Evolutionary conservation across 2,113 vertebrate genomes (phyloP), one percentile per base, ranked within the genome.

Genomic region (Galemys pyrenaicus): DNA sequence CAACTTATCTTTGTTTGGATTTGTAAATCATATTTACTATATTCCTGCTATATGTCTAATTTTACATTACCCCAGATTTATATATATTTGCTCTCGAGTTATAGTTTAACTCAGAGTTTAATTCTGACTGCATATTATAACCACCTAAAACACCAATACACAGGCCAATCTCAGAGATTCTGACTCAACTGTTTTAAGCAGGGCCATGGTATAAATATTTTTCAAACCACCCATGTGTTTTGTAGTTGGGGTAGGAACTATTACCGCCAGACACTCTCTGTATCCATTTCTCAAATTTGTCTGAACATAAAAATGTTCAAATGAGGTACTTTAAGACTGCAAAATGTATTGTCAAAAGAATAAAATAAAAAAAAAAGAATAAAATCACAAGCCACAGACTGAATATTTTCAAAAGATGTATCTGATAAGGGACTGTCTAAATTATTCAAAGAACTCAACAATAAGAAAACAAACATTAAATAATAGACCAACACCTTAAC

Each of bases 1-100:
- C 71, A 30, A 35, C 62, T 88, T 86, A 51, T 91, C 62, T 86
- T 85, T 79, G 13, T 79, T 85, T 86, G n/a, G 30, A 67, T 67
- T 71, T 83, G 13, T 24, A 82, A 46, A 64, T 91, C 54, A 81
- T 39, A 58, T 87, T 49, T 79, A 54, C 15, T 44, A 7, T 67
- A 32, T 68, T 26, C 13, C 58, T 58, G 11, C 12, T 64, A 74
- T 28, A 7, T 7, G 22, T 77, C 74, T 56, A n/a, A 46, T 54
- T 75, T 85, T 80, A 71, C 28, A 79, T 84, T 73, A 79, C 8
- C 26, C 10, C 4, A 37, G 24, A 22, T 30, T 71, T 70, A 44
- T 26, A 20, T 37, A 30, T 11, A 49, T 26, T 32, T 15, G 67
- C 35, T 30, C 62, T 60, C 20, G 49, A 44, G 32, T 41, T 0